Conservation (phyloP, 2,113 vertebrate genomes). For the Conger conger region DNA sequence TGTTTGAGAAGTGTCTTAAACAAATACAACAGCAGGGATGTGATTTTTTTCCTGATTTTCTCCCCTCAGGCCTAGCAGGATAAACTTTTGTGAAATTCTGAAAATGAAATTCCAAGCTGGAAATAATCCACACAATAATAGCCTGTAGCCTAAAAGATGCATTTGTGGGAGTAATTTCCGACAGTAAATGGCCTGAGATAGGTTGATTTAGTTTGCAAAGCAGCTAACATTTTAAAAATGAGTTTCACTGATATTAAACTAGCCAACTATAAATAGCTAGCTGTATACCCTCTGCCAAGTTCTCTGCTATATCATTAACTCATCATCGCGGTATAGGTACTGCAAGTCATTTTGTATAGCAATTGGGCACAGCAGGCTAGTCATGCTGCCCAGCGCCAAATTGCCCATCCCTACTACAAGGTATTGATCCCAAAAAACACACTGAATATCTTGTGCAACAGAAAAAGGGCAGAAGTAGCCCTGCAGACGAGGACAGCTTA, state of each 20-base stretch:
- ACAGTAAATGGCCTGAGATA: not conserved
- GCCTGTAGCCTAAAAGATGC: not conserved
- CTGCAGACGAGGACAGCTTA: conserved; percentile 59
- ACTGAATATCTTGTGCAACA: not conserved
- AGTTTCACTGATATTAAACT: not conserved
- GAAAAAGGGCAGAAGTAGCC: not conserved
- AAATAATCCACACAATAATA: not conserved
- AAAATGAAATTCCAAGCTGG: not conserved
- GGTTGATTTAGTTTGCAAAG: not conserved
- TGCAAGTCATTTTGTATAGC: not conserved
- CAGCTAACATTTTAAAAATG: not conserved
- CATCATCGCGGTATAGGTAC: not conserved
- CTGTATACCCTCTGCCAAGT: not conserved
- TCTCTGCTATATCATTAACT: not conserved
- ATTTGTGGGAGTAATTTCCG: not conserved
- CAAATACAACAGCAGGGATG: no score
- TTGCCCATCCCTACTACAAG: no score
- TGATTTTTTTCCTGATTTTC: not conserved
- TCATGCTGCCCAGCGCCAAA: no score
- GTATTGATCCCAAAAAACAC: no score
- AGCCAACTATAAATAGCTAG: not conserved
- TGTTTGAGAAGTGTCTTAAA: no score
- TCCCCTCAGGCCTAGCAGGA: not conserved
- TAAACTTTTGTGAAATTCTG: not conserved
- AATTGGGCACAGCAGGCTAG: not conserved